Evolutionary conservation across 92 coral and sea anemone genomes (phyloP).

Genomic region (Zoanthus gigantus): DNA sequence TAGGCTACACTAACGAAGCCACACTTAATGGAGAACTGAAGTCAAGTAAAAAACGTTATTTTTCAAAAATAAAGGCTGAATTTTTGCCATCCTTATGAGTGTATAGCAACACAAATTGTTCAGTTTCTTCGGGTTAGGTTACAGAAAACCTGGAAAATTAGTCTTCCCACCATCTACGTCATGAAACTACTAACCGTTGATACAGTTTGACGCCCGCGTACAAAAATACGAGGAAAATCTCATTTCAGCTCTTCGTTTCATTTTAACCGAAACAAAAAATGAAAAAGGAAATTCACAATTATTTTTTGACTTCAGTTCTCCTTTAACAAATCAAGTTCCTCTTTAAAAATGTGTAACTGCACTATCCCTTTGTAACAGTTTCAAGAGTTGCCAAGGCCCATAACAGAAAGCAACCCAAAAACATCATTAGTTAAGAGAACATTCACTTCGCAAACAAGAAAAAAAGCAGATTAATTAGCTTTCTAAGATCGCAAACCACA

Average conservation of each 20-base stretch:
- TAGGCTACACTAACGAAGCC: no score
- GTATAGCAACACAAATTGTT: not conserved
- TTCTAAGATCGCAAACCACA: not conserved
- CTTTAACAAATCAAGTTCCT: no score
- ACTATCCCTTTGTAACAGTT: no score
- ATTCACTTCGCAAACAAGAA: no score
- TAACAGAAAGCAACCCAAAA: no score
- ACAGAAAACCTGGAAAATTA: not conserved
- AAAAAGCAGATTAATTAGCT: not conserved
- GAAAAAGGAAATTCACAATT: not conserved
- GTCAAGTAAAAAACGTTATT: no score
- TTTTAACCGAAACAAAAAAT: not conserved
- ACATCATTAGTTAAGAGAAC: no score
- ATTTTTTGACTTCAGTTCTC: not conserved
- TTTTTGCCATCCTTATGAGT: not conserved
- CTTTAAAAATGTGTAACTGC: no score
- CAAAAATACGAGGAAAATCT: not conserved
- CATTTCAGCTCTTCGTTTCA: not conserved
- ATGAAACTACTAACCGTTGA: not conserved
- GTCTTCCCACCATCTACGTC: conserved; percentile 4
- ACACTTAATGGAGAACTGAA: no score
- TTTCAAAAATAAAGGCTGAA: not conserved
- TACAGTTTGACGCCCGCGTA: not conserved
- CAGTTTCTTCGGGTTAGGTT: not conserved
- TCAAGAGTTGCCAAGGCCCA: no score